These are phyloP conservation scores for Callocephalon fimbriatum DNA, from an alignment of 2,113 vertebrate genomes.

Conservation along the genomic window DNA sequence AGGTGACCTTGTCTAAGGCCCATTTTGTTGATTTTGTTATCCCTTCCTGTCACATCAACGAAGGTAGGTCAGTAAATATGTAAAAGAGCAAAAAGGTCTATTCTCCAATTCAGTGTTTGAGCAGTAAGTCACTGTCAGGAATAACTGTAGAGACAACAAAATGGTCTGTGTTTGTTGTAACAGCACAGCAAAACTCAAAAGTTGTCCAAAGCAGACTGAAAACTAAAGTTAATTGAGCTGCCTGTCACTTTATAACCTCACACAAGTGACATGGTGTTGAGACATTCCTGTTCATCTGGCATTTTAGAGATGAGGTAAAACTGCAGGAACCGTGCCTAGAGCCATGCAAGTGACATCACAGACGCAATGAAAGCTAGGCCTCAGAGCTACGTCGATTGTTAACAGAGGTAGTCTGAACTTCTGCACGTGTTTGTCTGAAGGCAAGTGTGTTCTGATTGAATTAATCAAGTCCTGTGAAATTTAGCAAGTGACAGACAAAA, in stretches of 20 bases:
- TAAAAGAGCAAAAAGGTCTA: background rate
- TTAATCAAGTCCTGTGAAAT: background rate
- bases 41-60: background rate
- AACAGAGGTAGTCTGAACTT: background rate
- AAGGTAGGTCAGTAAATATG: background rate
- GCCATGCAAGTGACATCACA: background rate
- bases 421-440: background rate
- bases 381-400: accelerated
- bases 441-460: background rate
- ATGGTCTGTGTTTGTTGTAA: background rate
- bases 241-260: background rate
- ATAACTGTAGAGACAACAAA: background rate
- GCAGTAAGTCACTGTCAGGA: background rate
- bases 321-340: background rate
- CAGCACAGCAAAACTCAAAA: background rate
- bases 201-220: background rate
- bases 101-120: background rate
- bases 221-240: background rate
- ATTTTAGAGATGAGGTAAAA: background rate
- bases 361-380: background rate
- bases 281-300: background rate
- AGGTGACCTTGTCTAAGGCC: background rate
- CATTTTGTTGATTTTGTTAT: background rate
- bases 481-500: background rate
- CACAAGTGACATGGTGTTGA: background rate